Conservation (phyloP, 2,888 invertebrate genomes). For the Sussaba pulchella region DNA sequence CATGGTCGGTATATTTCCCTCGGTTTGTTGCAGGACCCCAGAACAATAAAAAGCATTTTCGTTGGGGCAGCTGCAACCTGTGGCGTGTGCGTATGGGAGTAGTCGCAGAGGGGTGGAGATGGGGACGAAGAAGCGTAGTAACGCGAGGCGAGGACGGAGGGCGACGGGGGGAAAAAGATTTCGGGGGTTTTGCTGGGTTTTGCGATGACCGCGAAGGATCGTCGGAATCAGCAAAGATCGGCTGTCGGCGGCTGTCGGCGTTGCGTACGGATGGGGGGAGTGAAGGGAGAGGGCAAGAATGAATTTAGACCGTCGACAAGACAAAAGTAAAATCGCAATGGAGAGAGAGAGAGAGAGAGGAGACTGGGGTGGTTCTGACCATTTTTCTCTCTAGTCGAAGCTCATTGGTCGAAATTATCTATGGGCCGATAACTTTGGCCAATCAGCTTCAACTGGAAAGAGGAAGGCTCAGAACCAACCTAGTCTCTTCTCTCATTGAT, state of each 20-base stretch:
- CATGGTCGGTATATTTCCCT: slow-evolving; percentile 11
- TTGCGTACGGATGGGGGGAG: neutral
- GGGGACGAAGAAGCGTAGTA: slow-evolving; percentile 47
- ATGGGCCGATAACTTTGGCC: no score
- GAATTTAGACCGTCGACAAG: neutral
- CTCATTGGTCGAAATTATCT: no score
- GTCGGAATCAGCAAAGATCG: slow-evolving; percentile 11
- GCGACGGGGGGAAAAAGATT: slow-evolving; percentile 21
- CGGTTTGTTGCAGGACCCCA: slow-evolving; percentile 38
- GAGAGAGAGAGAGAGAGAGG: neutral
- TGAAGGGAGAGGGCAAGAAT: neutral
- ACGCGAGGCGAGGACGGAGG: neutral
- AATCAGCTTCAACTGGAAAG: no score
- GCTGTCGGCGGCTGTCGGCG: neutral
- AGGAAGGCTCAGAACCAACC: no score
- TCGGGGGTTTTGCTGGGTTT: slow-evolving; percentile 27
- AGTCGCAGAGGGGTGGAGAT: slow-evolving; percentile 8
- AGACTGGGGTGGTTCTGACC: no score
- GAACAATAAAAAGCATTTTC: slow-evolving; percentile 75
- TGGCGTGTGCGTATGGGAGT: slow-evolving; percentile 67
- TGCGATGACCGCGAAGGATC: slow-evolving; percentile 26
- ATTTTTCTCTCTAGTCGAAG: no score
- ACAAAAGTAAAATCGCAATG: neutral
- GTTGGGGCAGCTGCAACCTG: slow-evolving; percentile 77
- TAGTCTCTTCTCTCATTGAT: no score